A percentile compares a stretch with the other conserved stretches of the same genome.
phyloP scores from a whole-genome alignment of 1,140 invertebrate genomes.

The Ips nitidus region DNA sequence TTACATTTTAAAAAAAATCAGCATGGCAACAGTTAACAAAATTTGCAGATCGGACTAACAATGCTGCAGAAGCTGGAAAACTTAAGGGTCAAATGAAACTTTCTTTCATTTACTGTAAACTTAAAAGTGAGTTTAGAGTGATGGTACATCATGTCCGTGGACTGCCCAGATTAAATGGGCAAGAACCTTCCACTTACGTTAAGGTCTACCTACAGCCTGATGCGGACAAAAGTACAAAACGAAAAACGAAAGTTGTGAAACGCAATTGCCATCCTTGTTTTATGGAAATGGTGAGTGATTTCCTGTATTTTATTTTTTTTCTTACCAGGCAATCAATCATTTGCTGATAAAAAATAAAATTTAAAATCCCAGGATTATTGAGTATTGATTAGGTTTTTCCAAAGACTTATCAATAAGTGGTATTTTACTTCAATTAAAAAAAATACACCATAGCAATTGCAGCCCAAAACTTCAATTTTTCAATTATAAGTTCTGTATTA shows the following conservation, averaged over 20 bases:
- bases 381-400: no score
- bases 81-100: conserved; percentile 60
- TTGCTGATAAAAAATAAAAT: no score
- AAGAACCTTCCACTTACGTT: conserved; percentile 88
- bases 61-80: conserved; percentile 40
- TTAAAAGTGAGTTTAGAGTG: conserved; percentile 73
- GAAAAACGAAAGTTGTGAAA: conserved; percentile 92
- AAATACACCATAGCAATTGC: no score
- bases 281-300: conserved; percentile 87
- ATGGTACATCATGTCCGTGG: conserved; percentile 89
- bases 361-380: no score
- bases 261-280: conserved; percentile 93
- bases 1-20: no score
- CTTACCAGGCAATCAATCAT: no score
- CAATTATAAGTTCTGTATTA: no score
- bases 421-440: conserved; percentile 35
- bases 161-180: conserved; percentile 71
- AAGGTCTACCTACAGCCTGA: conserved; percentile 92
- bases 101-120: conserved; percentile 73
- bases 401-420: not conserved
- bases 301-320: conserved; percentile 24
- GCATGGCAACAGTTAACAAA: not conserved
- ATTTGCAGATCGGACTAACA: conserved; percentile 9
- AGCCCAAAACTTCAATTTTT: no score
- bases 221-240: conserved; percentile 86